phyloP scores from a whole-genome alignment of 2,888 invertebrate genomes.

The Aplocera efformata region DNA sequence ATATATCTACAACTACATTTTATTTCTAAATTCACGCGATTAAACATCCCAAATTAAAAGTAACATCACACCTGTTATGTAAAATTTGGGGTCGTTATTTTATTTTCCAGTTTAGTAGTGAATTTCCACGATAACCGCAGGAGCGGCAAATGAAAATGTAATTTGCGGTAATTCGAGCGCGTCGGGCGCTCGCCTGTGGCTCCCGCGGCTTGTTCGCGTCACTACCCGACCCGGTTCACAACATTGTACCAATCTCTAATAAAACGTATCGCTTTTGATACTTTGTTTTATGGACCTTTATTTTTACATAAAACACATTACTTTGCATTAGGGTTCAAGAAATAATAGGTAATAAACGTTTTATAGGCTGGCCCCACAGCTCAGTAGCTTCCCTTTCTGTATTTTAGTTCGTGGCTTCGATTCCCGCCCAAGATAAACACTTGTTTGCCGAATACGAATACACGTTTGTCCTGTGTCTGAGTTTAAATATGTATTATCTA shows the following conservation, averaged over 20 bases:
- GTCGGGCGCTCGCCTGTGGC: conserved; percentile 37
- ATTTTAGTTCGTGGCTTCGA: no score
- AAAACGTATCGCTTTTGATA: conserved; percentile 18
- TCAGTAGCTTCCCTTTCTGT: no score
- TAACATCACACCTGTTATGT: background rate
- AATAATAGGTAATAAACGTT: no score
- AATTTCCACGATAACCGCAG: conserved; percentile 25
- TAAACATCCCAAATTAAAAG: no score
- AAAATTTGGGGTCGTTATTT: conserved; percentile 12
- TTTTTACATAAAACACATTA: background rate
- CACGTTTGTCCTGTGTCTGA: no score
- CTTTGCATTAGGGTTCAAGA: no score
- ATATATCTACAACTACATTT: no score
- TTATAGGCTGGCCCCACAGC: no score
- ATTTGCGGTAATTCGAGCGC: conserved; percentile 66
- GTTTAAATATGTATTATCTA: no score
- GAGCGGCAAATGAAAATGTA: conserved; percentile 66
- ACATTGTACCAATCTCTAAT: conserved; percentile 33
- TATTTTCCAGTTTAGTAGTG: conserved; percentile 16
- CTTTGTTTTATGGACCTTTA: conserved; percentile 2
- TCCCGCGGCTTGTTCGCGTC: conserved; percentile 45
- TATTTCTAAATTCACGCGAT: no score
- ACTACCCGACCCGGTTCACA: conserved; percentile 34
- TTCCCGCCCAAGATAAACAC: no score
- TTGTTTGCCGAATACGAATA: no score